Conservation (phyloP, 2,888 invertebrate genomes). For the Girardia tigrina region DNA sequence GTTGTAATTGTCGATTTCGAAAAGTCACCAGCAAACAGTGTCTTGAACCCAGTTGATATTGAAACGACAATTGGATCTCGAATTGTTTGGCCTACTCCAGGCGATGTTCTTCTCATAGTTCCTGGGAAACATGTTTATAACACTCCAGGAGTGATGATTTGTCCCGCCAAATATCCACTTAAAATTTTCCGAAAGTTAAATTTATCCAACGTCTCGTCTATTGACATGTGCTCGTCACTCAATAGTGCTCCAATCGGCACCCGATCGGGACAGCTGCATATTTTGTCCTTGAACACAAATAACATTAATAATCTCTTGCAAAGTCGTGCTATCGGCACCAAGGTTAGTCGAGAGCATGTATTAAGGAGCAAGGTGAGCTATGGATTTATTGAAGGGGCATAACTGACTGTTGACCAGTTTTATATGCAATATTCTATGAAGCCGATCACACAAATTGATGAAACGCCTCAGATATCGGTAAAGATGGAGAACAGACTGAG, state of each 20-base stretch:
- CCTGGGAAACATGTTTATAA: background rate
- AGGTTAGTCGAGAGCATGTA: background rate
- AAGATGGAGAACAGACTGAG: no score
- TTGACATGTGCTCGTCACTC: background rate
- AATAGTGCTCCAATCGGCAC: background rate
- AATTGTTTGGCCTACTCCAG: background rate
- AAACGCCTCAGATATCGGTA: background rate
- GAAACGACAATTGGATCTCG: background rate
- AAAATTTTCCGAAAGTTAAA: background rate
- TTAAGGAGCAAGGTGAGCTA: background rate
- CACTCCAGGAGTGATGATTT: background rate
- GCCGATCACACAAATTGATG: background rate
- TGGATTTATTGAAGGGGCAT: no score
- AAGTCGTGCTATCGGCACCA: background rate
- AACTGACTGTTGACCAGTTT: no score
- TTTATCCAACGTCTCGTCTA: background rate
- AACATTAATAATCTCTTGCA: background rate
- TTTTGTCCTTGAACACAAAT: background rate
- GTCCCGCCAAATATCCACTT: background rate
- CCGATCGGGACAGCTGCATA: background rate
- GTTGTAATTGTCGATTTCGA: background rate
- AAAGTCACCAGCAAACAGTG: background rate
- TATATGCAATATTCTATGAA: no score
- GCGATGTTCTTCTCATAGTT: background rate
- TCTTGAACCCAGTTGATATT: background rate